Percentiles rank a stretch among this genome's conserved stretches.
Evolutionary conservation across 2,113 vertebrate species (phyloP).

Genomic region (Alligator sinensis): DNA sequence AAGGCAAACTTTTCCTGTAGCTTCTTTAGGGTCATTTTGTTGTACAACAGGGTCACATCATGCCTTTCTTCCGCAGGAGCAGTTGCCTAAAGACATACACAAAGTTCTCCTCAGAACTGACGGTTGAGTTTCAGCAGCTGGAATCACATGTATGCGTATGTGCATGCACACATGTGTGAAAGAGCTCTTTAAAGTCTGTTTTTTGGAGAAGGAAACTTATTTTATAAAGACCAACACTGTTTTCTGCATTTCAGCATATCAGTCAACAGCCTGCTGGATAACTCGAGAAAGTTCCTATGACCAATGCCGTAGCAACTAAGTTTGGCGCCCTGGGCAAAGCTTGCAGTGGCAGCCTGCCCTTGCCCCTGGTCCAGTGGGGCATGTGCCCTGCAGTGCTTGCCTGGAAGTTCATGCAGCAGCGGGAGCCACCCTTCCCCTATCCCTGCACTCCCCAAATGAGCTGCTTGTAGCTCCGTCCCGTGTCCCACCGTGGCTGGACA

Average conservation of each 20-base stretch:
- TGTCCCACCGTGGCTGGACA: too few relatives aligned
- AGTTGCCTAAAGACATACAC: slow-evolving; percentile 84
- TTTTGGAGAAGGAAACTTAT: neutral
- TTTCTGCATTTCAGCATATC: neutral
- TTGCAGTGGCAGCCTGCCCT: too few relatives aligned
- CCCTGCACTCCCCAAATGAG: too few relatives aligned
- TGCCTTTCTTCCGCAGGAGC: slow-evolving; percentile 92
- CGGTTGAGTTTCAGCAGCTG: neutral
- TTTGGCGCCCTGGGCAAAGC: too few relatives aligned
- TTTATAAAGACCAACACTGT: neutral
- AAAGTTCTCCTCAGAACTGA: slow-evolving; percentile 26
- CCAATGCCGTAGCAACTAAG: too few relatives aligned
- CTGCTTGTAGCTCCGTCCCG: too few relatives aligned
- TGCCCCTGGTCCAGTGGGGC: too few relatives aligned
- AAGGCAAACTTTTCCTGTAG: slow-evolving; percentile 87
- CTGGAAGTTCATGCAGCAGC: too few relatives aligned
- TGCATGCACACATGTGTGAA: fast-evolving
- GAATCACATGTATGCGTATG: neutral
- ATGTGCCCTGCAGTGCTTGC: too few relatives aligned
- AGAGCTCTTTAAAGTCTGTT: neutral
- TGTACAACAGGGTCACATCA: slow-evolving; percentile 93
- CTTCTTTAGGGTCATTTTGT: slow-evolving; percentile 89
- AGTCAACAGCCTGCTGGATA: fast-evolving
- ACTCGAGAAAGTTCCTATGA: neutral
- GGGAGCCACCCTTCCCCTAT: too few relatives aligned